Base-by-base conservation (phyloP, 2,888 invertebrate species). In the Digitonthophagus gazella region DNA sequence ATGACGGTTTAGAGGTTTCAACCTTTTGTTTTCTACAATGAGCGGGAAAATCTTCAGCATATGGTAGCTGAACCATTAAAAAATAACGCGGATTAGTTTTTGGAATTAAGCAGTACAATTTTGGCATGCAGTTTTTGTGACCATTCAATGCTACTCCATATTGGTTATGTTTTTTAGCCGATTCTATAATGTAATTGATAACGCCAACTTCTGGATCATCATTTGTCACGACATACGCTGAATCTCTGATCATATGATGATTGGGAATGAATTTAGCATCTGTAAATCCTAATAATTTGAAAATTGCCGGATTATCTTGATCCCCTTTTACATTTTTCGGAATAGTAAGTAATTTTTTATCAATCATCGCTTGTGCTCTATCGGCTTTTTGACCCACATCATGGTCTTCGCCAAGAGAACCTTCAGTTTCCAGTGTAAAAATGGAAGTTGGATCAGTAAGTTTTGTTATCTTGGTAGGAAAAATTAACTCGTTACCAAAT, bases 281-380 rank as follows among this genome's bases (percentile, higher is more conserved):
- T 8, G 69, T 69, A 14, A 69, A 69, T 5, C 69, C 69, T 0
- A 69, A 20, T 20, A 69, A 19, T 54, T 69, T 69, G 20, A 69
- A 69, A 54, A 67, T 67, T 15, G 67, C 55, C 54, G 16, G 44
- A 6, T 67, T 64, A 18, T 65, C 64, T 54, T 69, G 67, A 3
- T 67, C 15, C 6, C 64, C 67, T 55, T 65, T 69, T 6, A 69
- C 67, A 64, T 69, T 67, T 4, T 19, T 44, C 0, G 69, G 69
- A 16, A 69, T 64, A 11, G 64, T 58, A 4, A 69, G 56, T 16
- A 69, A 65, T 20, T 65, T 69, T 44, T 67, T 58, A 16, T 69
- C 65, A 15, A 67, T 64, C 56, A 69, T 19, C 3, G 67, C 69
- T 44, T 55, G 18, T n/a, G 22, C 55, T 8, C 56, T 19, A 19